A percentile compares a stretch with the other conserved stretches of the same genome.
These are phyloP conservation scores for Plebejus argus DNA, from an alignment of 2,888 invertebrate species.

Conservation along the genomic window DNA sequence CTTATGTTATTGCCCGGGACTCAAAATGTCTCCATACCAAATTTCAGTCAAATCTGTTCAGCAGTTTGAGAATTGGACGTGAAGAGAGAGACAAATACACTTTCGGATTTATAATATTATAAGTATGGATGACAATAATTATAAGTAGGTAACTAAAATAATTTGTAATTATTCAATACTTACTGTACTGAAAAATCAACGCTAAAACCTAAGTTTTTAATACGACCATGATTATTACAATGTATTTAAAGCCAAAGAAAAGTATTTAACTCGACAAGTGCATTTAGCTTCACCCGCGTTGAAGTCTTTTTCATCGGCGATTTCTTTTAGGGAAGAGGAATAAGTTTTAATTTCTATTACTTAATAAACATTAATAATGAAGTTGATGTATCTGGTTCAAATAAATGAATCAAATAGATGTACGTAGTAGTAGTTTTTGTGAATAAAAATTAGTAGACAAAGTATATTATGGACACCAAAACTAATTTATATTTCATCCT, in stretches of 20 bases:
- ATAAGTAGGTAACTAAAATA: neutral
- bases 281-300: neutral
- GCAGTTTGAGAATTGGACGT: too few species aligned
- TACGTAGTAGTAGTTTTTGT: neutral
- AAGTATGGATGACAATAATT: too few species aligned
- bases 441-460: neutral
- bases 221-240: neutral
- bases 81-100: too few species aligned
- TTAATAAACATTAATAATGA: neutral
- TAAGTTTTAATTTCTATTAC: neutral
- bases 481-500: conserved; percentile 14
- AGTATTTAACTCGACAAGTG: too few species aligned
- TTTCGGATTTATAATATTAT: too few species aligned
- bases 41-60: too few species aligned
- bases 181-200: neutral
- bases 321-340: neutral
- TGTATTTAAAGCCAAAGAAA: too few species aligned
- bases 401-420: neutral
- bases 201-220: neutral
- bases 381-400: neutral
- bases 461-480: neutral
- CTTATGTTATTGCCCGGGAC: too few species aligned
- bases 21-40: too few species aligned
- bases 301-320: neutral
- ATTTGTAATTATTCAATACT: neutral